phyloP scores from a whole-genome alignment of 2,113 vertebrate genomes.

The Corythornis cristatus region DNA sequence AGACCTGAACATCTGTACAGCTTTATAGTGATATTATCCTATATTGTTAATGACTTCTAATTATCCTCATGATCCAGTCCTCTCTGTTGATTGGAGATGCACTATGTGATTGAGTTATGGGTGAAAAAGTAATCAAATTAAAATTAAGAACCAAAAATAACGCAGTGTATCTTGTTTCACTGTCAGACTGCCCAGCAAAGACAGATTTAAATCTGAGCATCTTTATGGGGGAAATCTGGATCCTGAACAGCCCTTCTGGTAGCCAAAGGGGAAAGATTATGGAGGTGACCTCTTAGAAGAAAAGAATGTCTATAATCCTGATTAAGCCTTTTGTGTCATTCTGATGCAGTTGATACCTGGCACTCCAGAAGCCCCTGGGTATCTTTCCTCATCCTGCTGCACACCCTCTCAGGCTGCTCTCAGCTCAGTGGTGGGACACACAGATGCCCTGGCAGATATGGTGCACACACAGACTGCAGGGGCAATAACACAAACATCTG shows the following conservation, averaged over 20 bases:
- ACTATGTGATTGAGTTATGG: constrained; percentile 18
- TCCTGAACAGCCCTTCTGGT: background rate
- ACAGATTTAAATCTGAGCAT: background rate
- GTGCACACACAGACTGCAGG: background rate
- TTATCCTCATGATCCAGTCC: constrained; percentile 51
- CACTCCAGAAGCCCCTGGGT: background rate
- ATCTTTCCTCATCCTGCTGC: background rate
- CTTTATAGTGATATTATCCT: constrained; percentile 16
- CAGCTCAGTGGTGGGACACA: background rate
- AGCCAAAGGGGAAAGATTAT: background rate
- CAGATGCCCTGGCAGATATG: background rate
- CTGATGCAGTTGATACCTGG: background rate
- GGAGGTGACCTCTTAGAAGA: background rate
- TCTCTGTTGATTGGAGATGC: constrained; percentile 21
- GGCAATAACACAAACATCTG: background rate
- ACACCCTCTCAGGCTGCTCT: background rate
- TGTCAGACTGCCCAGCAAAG: background rate
- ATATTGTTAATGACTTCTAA: constrained; percentile 46
- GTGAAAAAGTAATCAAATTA: constrained; percentile 39
- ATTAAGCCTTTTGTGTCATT: background rate
- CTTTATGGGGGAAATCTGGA: background rate
- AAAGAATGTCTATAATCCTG: background rate
- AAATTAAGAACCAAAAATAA: constrained; percentile 39
- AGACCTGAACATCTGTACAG: constrained; percentile 42
- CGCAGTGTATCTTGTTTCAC: background rate